Conservation (phyloP, 2,113 vertebrate genomes). For the Ptilonorhynchus violaceus region DNA sequence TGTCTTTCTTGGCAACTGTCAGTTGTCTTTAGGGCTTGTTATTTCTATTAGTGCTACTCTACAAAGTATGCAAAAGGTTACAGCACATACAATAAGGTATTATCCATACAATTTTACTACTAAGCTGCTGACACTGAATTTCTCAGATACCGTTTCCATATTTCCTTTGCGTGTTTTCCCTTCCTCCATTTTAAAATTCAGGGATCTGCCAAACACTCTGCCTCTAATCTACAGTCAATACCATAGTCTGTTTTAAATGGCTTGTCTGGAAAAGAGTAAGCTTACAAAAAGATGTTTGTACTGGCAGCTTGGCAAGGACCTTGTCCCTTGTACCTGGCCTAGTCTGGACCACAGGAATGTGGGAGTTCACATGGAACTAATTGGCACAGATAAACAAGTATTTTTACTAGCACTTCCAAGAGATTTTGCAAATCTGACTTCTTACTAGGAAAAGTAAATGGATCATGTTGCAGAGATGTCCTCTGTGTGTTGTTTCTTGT, state of each 20-base stretch:
- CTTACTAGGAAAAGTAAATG: slow-evolving; percentile 12
- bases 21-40: slow-evolving; percentile 23
- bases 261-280: slow-evolving; percentile 50
- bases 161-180: slow-evolving; percentile 45
- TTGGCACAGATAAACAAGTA: slow-evolving; percentile 53
- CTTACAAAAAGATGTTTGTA: slow-evolving; percentile 51
- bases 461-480: background rate
- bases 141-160: slow-evolving; percentile 32
- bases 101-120: slow-evolving; percentile 7
- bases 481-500: background rate
- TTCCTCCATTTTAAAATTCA: slow-evolving; percentile 50
- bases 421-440: slow-evolving; percentile 31
- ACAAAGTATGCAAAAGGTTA: slow-evolving; percentile 2
- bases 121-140: slow-evolving; percentile 41
- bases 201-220: slow-evolving; percentile 10
- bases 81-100: background rate
- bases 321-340: slow-evolving; percentile 42
- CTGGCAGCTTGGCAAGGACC: slow-evolving; percentile 37
- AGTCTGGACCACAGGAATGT: slow-evolving; percentile 63
- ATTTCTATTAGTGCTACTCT: slow-evolving; percentile 6
- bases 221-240: slow-evolving; percentile 57
- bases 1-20: slow-evolving; percentile 33
- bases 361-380: slow-evolving; percentile 36
- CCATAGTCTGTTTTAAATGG: slow-evolving; percentile 45
- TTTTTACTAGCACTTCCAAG: slow-evolving; percentile 44